These are phyloP conservation scores for Parascotia fuliginaria DNA, from an alignment of 2,888 invertebrate species.

Conservation along the genomic window DNA sequence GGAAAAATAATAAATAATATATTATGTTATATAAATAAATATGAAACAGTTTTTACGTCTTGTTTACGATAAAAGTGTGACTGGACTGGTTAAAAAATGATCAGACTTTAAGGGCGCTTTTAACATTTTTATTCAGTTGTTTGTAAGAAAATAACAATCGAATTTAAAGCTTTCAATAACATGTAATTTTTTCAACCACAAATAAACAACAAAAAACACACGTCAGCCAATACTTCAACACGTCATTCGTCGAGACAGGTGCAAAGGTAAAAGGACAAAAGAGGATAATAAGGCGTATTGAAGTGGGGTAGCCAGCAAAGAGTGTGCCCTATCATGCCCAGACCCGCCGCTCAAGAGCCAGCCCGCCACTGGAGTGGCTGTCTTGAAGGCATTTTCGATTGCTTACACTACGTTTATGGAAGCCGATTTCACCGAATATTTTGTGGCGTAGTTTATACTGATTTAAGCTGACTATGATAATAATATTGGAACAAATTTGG, in stretches of 20 bases:
- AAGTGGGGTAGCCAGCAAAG: constrained; percentile 59
- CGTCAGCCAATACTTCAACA: constrained; percentile 31
- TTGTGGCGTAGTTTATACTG: background rate
- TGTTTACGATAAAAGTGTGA: too few relatives aligned
- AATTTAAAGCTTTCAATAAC: background rate
- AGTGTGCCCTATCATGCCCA: constrained; percentile 69
- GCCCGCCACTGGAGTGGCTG: constrained; percentile 36
- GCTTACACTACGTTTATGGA: constrained; percentile 42
- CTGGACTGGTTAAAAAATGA: too few relatives aligned
- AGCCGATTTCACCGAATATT: constrained; percentile 35
- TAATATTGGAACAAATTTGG: too few relatives aligned
- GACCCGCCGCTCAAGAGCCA: constrained; percentile 49
- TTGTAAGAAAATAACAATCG: too few relatives aligned
- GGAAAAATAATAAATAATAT: too few relatives aligned
- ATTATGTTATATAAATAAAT: too few relatives aligned
- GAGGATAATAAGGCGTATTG: constrained; percentile 65
- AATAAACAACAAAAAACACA: background rate
- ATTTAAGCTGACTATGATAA: background rate
- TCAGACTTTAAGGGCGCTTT: too few relatives aligned
- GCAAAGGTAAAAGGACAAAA: constrained; percentile 69
- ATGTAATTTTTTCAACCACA: too few relatives aligned
- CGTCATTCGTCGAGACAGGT: constrained; percentile 57
- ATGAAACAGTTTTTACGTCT: too few relatives aligned
- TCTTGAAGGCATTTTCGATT: constrained; percentile 41
- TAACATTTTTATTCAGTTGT: too few relatives aligned